Evolutionary conservation across 2,113 vertebrate species (phyloP).

Genomic region (Dascyllus trimaculatus): DNA sequence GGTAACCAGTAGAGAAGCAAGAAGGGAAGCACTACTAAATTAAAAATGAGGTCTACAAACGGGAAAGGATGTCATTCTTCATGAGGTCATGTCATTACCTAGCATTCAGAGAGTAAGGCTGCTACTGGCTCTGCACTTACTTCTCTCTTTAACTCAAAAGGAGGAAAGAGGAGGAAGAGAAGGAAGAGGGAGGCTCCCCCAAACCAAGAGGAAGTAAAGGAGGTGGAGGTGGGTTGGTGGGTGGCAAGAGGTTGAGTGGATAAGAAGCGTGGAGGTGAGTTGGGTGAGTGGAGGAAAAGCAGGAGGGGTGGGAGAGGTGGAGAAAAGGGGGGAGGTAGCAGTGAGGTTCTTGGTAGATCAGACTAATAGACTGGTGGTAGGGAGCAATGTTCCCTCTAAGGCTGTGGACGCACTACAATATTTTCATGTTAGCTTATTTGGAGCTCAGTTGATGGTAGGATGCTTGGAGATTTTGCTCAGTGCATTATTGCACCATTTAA

Average conservation of each 20-base stretch:
- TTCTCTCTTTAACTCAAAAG: constrained; percentile 84
- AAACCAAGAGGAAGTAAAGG: constrained; percentile 73
- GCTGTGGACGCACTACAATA: constrained; percentile 55
- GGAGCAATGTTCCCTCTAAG: constrained; percentile 62
- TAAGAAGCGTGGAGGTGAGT: constrained; percentile 68
- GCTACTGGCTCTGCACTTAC: constrained; percentile 86
- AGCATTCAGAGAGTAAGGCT: constrained; percentile 86
- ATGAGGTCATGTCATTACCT: constrained; percentile 71
- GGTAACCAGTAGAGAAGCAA: constrained; percentile 44
- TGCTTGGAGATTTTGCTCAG: too few relatives aligned
- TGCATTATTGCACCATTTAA: too few relatives aligned
- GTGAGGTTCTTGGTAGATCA: constrained; percentile 28
- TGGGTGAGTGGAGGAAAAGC: constrained; percentile 70
- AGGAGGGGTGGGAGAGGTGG: constrained; percentile 29
- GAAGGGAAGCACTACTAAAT: constrained; percentile 58
- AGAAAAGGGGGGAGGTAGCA: constrained; percentile 24
- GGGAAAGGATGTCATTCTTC: constrained; percentile 66
- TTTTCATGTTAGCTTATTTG: not conserved
- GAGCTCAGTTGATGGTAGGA: too few relatives aligned
- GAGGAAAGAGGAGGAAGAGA: constrained; percentile 77
- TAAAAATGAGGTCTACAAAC: constrained; percentile 67
- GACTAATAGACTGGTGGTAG: constrained; percentile 39
- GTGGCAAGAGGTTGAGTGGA: constrained; percentile 60
- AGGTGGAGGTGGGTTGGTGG: constrained; percentile 63
- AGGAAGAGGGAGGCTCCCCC: constrained; percentile 70